Evolutionary conservation across 2,113 vertebrate species (phyloP).

Genomic region (Chiloscyllium plagiosum): DNA sequence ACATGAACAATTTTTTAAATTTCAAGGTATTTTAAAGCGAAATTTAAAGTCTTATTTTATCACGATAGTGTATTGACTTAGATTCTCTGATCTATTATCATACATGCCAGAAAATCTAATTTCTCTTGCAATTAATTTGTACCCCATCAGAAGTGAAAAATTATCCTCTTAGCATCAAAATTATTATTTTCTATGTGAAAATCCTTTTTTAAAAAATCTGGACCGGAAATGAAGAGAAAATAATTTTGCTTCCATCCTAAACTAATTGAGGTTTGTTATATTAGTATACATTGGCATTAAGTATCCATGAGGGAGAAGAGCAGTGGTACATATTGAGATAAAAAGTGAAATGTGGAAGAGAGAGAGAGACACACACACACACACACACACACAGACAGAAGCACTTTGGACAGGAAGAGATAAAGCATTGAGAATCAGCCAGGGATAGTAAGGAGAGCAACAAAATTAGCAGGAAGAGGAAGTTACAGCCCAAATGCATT

Average conservation of each 20-base stretch:
- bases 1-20: neutral
- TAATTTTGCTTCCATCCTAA: neutral
- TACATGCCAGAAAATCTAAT: neutral
- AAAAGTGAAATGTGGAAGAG: neutral
- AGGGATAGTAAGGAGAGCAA: neutral
- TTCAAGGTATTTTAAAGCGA: neutral
- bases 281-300: neutral
- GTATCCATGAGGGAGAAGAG: neutral
- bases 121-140: neutral
- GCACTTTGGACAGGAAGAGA: neutral
- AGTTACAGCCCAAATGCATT: neutral
- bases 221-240: neutral
- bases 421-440: neutral
- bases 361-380: too few relatives aligned
- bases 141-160: neutral
- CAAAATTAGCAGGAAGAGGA: neutral
- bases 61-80: neutral
- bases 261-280: neutral
- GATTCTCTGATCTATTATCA: neutral
- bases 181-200: neutral
- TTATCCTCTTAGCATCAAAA: neutral
- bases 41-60: neutral
- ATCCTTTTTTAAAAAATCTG: neutral
- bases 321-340: neutral
- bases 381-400: too few relatives aligned